Conservation (phyloP, 2,888 invertebrate species). For the Pachliopta kotzebuea region DNA sequence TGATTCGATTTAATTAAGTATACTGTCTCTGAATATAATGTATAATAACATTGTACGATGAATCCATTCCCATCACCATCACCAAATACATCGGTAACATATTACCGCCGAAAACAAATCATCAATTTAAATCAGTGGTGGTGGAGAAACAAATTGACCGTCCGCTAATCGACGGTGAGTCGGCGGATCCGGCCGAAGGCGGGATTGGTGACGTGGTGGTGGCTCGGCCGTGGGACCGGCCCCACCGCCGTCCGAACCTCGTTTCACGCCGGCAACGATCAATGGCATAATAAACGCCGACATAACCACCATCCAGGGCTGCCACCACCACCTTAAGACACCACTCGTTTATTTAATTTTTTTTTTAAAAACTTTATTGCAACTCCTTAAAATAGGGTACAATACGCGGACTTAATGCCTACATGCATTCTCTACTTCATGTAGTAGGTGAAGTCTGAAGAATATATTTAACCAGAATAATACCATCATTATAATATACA, state of each 20-base stretch:
- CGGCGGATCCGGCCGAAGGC: slow-evolving; percentile 11
- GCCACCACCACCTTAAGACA: slow-evolving; percentile 9
- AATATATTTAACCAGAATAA: too few relatives aligned
- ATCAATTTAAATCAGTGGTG: background rate
- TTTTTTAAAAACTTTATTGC: too few relatives aligned
- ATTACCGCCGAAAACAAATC: too few relatives aligned
- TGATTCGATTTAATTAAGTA: too few relatives aligned
- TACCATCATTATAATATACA: too few relatives aligned
- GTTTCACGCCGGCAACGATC: slow-evolving; percentile 41
- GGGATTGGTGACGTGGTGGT: slow-evolving; percentile 10
- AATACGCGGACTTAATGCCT: too few relatives aligned
- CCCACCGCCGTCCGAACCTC: slow-evolving; percentile 34
- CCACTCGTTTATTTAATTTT: too few relatives aligned
- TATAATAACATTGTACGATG: too few relatives aligned
- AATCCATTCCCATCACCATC: background rate
- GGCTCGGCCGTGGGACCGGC: slow-evolving; percentile 16
- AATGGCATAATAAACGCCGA: slow-evolving; percentile 36
- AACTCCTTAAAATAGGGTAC: too few relatives aligned
- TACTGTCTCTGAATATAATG: too few relatives aligned
- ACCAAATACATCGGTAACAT: background rate
- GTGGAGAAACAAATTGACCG: slow-evolving; percentile 7
- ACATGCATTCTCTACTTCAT: too few relatives aligned
- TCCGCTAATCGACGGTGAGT: slow-evolving; percentile 25
- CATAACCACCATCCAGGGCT: slow-evolving; percentile 38
- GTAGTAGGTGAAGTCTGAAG: too few relatives aligned